Evolutionary conservation across 1,140 invertebrate species (phyloP), one percentile per base, ranked within the genome.

Genomic region (Trichonephila clavipes): DNA sequence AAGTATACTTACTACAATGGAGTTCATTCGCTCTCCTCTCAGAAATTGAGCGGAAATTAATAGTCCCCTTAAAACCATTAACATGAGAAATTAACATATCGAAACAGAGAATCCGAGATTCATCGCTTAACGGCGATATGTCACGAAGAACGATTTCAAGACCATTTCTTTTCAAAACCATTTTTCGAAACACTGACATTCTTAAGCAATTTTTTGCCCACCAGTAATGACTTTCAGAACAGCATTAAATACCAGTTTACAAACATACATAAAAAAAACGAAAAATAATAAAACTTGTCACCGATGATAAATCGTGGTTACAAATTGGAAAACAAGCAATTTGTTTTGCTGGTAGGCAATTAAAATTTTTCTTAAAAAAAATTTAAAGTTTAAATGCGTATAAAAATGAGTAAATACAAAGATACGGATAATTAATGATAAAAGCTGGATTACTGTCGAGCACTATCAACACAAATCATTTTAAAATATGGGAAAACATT

Each of bases 101-200:
- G 7, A 12, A 51, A 51, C 51, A 51, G 51, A 77, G 72, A 77
- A 77, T 34, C 10, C 6, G 72, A 77, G 72, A 77, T 28, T 34
- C 28, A 18, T 77, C 28, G 28, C 34, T 77, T 77, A 77, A 77
- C 72, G 72, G 72, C 28, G 28, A 40, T 40, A 77, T 34, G 72
- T 77, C 72, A 77, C 72, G 72, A 77, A 77, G 34, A 77, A 77
- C 34, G 28, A 77, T 69, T 69, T 69, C 66, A 69, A 69, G 66
- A 69, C 24, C 66, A 24, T 24, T 69, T 69, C n/a, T 24, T 24
- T 51, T 69, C 6, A 7, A 69, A 7, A 69, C 8, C n/a, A 66
- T 19, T 24, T 40, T 40, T 66, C 21, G n/a, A n/a, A 24, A n/a
- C 64, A 66, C 19, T n/a, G 64, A 40, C 34, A 40, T 40, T 40